phyloP scores from a whole-genome alignment of 2,113 vertebrate genomes.

The Galeopterus variegatus region DNA sequence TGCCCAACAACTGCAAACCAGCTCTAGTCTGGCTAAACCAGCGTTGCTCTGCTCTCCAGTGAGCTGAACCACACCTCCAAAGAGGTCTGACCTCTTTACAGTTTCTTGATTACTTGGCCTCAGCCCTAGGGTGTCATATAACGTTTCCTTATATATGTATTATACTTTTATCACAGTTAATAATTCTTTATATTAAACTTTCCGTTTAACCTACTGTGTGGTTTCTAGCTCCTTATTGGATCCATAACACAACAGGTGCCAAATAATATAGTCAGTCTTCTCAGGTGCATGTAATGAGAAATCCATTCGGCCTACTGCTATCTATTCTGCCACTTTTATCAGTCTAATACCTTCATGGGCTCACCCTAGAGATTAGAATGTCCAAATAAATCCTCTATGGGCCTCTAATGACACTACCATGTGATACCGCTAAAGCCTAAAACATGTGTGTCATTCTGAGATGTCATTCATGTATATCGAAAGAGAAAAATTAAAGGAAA shows the following conservation, averaged over 20 bases:
- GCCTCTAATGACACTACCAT: background rate
- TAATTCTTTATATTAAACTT: background rate
- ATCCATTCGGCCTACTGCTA: background rate
- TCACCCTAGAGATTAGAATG: background rate
- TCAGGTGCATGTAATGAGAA: background rate
- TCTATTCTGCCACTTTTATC: background rate
- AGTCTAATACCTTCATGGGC: background rate
- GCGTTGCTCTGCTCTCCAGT: background rate
- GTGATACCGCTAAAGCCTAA: background rate
- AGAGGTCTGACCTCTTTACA: background rate
- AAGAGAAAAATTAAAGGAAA: conserved; percentile 6
- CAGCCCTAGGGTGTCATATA: background rate
- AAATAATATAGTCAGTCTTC: background rate
- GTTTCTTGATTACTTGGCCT: background rate
- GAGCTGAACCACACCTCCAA: background rate
- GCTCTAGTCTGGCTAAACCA: background rate
- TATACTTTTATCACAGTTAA: background rate
- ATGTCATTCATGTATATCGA: background rate
- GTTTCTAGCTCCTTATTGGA: background rate
- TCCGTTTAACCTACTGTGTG: background rate
- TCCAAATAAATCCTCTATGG: background rate
- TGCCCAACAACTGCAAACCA: background rate
- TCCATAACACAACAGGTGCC: background rate
- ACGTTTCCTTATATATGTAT: background rate
- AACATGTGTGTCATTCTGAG: background rate